Percentiles rank a stretch among this genome's conserved stretches.
Evolutionary conservation across 2,888 invertebrate genomes (phyloP).

Genomic region (Nomada flava): DNA sequence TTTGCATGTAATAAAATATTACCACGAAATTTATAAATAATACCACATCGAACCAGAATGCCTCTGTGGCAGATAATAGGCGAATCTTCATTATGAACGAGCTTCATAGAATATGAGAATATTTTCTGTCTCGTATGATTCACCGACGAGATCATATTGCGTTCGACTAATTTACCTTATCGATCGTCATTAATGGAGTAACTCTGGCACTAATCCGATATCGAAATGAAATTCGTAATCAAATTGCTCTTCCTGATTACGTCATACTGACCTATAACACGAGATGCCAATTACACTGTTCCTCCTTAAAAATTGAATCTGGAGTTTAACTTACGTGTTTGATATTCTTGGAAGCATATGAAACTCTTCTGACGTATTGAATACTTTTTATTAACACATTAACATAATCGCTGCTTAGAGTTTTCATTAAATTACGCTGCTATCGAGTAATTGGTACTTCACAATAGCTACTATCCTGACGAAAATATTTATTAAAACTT

Average conservation of each 20-base stretch:
- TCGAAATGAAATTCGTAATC: slow-evolving; percentile 35
- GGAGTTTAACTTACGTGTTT: neutral
- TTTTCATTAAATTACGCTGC: too few relatives aligned
- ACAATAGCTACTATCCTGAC: too few relatives aligned
- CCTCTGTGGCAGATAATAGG: neutral
- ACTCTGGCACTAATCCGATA: slow-evolving; percentile 39
- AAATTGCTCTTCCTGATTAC: neutral
- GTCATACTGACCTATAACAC: neutral
- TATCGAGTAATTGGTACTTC: too few relatives aligned
- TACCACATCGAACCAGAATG: slow-evolving; percentile 18
- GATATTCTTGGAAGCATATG: too few relatives aligned
- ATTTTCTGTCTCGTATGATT: slow-evolving; percentile 28
- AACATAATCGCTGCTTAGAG: too few relatives aligned
- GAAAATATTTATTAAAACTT: too few relatives aligned
- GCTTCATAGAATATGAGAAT: neutral
- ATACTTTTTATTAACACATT: too few relatives aligned
- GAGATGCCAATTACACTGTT: neutral
- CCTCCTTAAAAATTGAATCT: neutral
- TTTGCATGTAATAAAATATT: neutral
- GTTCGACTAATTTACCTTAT: slow-evolving; percentile 43
- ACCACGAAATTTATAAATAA: slow-evolving; percentile 36
- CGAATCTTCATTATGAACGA: slow-evolving; percentile 10
- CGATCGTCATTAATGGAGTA: slow-evolving; percentile 46
- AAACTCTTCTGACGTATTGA: too few relatives aligned
- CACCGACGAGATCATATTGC: slow-evolving; percentile 34